These are phyloP conservation scores for Cataglyphis livida DNA, from an alignment of 2,888 invertebrate species.

Conservation along the genomic window DNA sequence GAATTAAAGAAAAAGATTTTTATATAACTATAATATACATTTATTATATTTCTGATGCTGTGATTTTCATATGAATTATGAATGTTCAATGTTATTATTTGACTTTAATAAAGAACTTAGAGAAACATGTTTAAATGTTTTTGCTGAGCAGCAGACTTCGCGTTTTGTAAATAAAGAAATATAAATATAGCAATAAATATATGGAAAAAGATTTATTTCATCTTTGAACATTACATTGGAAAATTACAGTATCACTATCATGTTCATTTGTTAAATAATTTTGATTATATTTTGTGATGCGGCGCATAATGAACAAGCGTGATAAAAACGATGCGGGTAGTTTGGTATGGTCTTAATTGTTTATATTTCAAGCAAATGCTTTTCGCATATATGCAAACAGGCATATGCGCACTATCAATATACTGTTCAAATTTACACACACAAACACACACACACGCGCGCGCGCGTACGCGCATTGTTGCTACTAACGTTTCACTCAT, in stretches of 20 bases:
- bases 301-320: not conserved
- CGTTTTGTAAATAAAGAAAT: conserved; percentile 30
- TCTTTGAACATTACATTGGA: not conserved
- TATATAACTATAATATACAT: too few species aligned
- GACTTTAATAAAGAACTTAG: not conserved
- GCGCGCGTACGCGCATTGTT: not conserved
- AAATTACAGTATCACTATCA: too few species aligned
- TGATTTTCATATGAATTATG: not conserved
- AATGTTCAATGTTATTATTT: not conserved
- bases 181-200: not conserved
- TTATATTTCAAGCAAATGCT: conserved; percentile 2
- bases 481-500: conserved; percentile 9
- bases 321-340: conserved; percentile 11
- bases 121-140: conserved; percentile 5
- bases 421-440: conserved; percentile 11
- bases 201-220: not conserved
- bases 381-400: not conserved
- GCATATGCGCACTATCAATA: not conserved
- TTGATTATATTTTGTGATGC: too few species aligned
- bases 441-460: too few species aligned
- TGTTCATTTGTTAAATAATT: too few species aligned
- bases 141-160: not conserved
- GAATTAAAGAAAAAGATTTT: too few species aligned
- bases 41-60: not conserved
- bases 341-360: conserved; percentile 42